Conservation (phyloP, 1,140 invertebrate genomes). For the Brachionus rubens region DNA sequence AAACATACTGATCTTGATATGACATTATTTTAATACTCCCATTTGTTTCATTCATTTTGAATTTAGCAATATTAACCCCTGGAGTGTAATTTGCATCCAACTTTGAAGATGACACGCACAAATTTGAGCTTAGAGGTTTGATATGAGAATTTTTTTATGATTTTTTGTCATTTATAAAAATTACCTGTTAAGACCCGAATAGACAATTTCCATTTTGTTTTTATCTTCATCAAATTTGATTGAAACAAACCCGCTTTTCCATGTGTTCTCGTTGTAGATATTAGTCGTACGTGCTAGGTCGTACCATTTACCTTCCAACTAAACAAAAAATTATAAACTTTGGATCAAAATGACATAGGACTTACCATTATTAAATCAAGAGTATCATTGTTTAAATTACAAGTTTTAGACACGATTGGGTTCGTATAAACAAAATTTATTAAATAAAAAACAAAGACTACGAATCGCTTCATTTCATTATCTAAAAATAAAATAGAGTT, state of each 20-base stretch:
- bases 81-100: no score
- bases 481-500: conserved; percentile 9
- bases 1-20: background rate
- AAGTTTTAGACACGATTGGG: background rate
- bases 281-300: conserved; percentile 8
- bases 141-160: no score
- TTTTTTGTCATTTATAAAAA: no score
- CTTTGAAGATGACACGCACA: no score
- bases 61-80: no score
- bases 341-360: background rate
- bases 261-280: background rate
- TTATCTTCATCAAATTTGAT: background rate
- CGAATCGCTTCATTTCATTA: conserved; percentile 26
- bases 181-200: background rate
- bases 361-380: background rate
- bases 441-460: background rate
- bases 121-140: no score
- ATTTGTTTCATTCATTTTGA: no score
- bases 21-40: no score
- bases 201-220: background rate
- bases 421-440: background rate
- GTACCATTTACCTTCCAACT: conserved; percentile 37
- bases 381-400: background rate
- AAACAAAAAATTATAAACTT: background rate
- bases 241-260: background rate